Percentiles rank a stretch among this genome's conserved stretches.
Evolutionary conservation across 2,113 vertebrate genomes (phyloP).

Genomic region (Glareola pratincola): DNA sequence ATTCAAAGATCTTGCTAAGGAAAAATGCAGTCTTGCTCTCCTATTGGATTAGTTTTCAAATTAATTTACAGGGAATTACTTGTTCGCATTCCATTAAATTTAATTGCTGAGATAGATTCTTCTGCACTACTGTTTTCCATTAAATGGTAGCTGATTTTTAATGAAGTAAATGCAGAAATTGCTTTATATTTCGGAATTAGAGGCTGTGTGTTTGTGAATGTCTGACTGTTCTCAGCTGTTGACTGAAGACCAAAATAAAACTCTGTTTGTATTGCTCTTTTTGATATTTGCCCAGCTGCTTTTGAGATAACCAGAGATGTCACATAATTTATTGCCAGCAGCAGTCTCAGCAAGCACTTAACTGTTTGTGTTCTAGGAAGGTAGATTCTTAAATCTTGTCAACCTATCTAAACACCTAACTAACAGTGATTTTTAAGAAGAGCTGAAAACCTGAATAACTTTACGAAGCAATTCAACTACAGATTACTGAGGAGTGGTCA

Average conservation of each 20-base stretch:
- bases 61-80: background rate
- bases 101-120: background rate
- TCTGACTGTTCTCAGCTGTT: background rate
- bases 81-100: background rate
- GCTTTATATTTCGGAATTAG: background rate
- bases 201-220: background rate
- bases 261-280: background rate
- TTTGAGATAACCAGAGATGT: background rate
- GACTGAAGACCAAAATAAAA: background rate
- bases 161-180: background rate
- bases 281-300: conserved; percentile 1
- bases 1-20: background rate
- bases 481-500: background rate
- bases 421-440: background rate
- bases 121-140: background rate
- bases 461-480: background rate
- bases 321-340: background rate
- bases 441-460: background rate
- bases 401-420: background rate
- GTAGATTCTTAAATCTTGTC: background rate
- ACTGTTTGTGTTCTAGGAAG: background rate
- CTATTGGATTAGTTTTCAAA: background rate
- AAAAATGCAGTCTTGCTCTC: background rate
- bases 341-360: background rate
- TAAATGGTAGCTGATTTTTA: background rate